A percentile compares a stretch with the other conserved stretches of the same genome.
phyloP scores from a whole-genome alignment of 2,888 invertebrate species.

The Melangyna quadrimaculata region DNA sequence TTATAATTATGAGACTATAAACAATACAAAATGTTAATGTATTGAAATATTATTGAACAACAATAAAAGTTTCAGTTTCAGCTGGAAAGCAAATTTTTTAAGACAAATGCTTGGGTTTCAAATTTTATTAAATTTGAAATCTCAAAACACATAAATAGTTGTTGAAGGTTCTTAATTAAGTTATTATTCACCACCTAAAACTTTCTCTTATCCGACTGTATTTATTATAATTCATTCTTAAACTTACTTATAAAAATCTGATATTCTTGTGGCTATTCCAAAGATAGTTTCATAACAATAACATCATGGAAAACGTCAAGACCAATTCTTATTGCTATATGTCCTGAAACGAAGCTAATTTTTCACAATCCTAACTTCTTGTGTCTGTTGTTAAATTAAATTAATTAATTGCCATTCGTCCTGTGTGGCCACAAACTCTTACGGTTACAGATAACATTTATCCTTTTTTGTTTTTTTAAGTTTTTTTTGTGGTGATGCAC shows the following conservation, averaged over 20 bases:
- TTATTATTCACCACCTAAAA: not conserved
- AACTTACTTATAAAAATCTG: not conserved
- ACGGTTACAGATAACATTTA: conserved; percentile 15
- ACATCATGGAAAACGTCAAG: not conserved
- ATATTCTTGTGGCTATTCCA: not conserved
- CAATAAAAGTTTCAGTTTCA: no score
- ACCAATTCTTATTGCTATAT: not conserved
- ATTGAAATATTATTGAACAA: no score
- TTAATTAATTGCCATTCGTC: conserved; percentile 35
- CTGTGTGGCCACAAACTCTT: conserved; percentile 32
- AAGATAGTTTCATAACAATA: no score
- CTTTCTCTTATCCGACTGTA: not conserved
- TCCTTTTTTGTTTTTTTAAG: not conserved
- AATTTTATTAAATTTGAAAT: no score
- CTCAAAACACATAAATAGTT: no score
- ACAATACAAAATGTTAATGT: no score
- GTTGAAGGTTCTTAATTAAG: no score
- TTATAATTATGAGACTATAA: no score
- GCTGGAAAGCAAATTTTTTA: no score
- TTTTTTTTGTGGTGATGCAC: not conserved
- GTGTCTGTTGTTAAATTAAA: conserved; percentile 44
- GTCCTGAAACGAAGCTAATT: conserved; percentile 31
- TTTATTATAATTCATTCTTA: not conserved
- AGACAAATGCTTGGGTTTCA: no score
- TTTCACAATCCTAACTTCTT: conserved; percentile 28